These are phyloP conservation scores for Leucopsar rothschildi DNA, from an alignment of 2,113 vertebrate genomes.

Conservation along the genomic window DNA sequence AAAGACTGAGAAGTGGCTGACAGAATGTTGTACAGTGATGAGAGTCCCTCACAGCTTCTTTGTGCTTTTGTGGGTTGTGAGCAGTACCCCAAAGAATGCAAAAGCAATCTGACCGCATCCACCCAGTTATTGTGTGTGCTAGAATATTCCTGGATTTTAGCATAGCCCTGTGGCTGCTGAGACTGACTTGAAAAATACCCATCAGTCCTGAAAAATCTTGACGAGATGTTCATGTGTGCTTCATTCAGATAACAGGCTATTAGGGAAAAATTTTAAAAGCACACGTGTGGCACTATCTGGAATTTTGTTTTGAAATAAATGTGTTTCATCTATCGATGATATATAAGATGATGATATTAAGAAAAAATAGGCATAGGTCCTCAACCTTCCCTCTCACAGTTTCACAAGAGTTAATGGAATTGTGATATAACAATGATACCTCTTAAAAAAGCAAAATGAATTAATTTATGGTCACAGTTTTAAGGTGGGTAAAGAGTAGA, in stretches of 20 bases:
- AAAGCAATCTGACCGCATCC: background rate
- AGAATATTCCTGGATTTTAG: background rate
- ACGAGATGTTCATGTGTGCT: background rate
- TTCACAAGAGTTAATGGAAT: background rate
- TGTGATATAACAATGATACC: background rate
- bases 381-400: background rate
- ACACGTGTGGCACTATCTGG: background rate
- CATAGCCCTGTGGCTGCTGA: background rate
- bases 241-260: background rate
- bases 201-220: background rate
- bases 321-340: too few species aligned
- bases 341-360: background rate
- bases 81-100: background rate
- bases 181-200: background rate
- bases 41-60: background rate
- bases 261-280: background rate
- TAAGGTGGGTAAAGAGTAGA: constrained; percentile 7
- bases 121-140: background rate
- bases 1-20: background rate
- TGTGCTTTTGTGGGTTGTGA: background rate
- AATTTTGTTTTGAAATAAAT: background rate
- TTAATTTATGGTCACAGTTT: background rate
- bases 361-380: background rate
- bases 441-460: background rate
- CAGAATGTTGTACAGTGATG: background rate